phyloP scores from a whole-genome alignment of 2,888 invertebrate species.

The Acrobasis repandana region DNA sequence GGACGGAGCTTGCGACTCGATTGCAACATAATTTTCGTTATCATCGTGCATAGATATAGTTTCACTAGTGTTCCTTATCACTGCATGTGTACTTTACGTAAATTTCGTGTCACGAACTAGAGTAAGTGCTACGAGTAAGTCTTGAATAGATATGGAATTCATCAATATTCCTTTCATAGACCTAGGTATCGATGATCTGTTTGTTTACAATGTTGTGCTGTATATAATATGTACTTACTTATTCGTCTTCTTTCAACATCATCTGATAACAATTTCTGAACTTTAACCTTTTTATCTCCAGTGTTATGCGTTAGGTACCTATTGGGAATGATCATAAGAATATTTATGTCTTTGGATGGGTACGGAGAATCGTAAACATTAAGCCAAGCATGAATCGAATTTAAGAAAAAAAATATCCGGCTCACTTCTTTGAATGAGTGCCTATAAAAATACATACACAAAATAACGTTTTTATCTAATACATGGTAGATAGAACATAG shows the following conservation, averaged over 20 bases:
- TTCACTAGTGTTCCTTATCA: constrained; percentile 9
- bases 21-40: constrained; percentile 24
- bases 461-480: too few species aligned
- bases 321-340: too few species aligned
- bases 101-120: constrained; percentile 14
- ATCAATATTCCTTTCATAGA: background rate
- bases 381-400: too few species aligned
- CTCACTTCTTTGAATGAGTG: too few species aligned
- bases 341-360: too few species aligned
- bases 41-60: constrained; percentile 16
- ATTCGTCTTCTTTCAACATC: constrained; percentile 10
- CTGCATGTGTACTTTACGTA: background rate
- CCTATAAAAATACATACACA: too few species aligned
- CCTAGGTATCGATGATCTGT: background rate
- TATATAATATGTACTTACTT: background rate
- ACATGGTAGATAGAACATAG: too few species aligned
- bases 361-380: too few species aligned
- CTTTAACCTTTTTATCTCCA: constrained; percentile 13
- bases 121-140: background rate
- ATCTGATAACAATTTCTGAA: constrained; percentile 16
- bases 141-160: background rate
- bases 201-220: background rate
- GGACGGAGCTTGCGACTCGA: background rate
- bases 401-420: too few species aligned
- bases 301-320: background rate